Conservation (phyloP, 2,113 vertebrate species). For the Onychostruthus taczanowskii region DNA sequence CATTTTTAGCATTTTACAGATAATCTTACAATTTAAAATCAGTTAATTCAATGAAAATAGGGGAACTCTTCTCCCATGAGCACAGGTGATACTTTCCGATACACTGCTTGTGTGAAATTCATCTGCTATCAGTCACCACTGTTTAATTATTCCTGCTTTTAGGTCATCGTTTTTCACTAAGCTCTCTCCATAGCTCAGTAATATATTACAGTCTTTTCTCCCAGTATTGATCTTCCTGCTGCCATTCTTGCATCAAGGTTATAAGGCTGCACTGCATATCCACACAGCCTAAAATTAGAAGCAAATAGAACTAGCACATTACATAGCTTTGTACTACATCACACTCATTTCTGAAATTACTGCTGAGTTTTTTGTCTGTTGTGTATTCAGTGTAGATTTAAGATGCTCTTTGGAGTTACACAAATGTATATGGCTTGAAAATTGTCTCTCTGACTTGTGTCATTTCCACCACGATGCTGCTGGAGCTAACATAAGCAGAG, state of each 20-base stretch:
- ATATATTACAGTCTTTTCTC: not conserved
- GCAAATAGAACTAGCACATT: not conserved
- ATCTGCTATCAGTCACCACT: not conserved
- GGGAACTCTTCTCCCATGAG: not conserved
- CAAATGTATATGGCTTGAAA: not conserved
- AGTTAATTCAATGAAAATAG: not conserved
- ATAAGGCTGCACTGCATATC: not conserved
- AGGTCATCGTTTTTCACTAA: not conserved
- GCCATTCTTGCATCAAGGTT: not conserved
- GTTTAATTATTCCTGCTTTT: not conserved
- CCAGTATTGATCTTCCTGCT: not conserved
- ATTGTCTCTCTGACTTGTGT: not conserved
- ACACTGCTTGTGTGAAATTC: not conserved
- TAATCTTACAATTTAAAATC: not conserved
- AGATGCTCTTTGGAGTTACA: not conserved
- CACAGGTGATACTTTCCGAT: not conserved
- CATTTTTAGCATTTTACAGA: not conserved
- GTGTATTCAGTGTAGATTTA: not conserved
- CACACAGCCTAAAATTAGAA: not conserved
- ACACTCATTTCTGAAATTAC: not conserved
- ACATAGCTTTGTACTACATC: not conserved
- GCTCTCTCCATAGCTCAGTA: not conserved
- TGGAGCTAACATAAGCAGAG: not conserved
- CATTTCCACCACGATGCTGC: not conserved
- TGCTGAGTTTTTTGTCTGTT: not conserved